Conservation (phyloP, 1,140 invertebrate species). For the Scaptomyza hsui region DNA sequence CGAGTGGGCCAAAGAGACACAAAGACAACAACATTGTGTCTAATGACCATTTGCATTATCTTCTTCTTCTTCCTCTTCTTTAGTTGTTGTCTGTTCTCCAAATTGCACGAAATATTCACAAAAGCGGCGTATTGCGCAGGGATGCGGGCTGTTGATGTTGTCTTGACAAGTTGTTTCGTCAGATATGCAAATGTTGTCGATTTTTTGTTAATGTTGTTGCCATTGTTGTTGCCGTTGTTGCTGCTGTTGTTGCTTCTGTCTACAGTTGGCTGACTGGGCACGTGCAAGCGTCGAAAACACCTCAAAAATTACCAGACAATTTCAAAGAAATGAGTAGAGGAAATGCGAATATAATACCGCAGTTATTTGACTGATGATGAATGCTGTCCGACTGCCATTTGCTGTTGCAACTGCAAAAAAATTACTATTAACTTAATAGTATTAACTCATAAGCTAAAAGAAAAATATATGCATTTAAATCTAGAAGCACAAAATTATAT, state of each 20-base stretch:
- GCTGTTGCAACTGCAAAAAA: conserved; percentile 18
- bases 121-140: conserved; percentile 29
- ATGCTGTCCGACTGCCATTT: conserved; percentile 4
- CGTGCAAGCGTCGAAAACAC: conserved; percentile 52
- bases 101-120: conserved; percentile 69
- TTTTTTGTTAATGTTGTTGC: conserved; percentile 55
- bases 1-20: conserved; percentile 5
- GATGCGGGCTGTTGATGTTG: conserved; percentile 34
- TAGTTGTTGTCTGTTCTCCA: conserved; percentile 58
- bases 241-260: conserved; percentile 11
- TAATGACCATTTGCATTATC: conserved; percentile 81
- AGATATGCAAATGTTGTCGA: conserved; percentile 65
- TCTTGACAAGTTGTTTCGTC: conserved; percentile 73
- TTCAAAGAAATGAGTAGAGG: conserved; percentile 54
- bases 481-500: too few species aligned
- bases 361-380: conserved; percentile 23
- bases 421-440: too few species aligned
- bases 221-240: conserved; percentile 30
- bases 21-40: conserved; percentile 31
- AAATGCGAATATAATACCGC: conserved; percentile 48
- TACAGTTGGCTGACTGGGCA: conserved; percentile 33
- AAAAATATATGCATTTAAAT: not conserved
- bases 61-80: conserved; percentile 34
- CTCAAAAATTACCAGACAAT: conserved; percentile 46
- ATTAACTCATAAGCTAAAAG: not conserved